These are phyloP conservation scores for Bombyx huttoni DNA, from an alignment of 2,888 invertebrate genomes.

Conservation along the genomic window DNA sequence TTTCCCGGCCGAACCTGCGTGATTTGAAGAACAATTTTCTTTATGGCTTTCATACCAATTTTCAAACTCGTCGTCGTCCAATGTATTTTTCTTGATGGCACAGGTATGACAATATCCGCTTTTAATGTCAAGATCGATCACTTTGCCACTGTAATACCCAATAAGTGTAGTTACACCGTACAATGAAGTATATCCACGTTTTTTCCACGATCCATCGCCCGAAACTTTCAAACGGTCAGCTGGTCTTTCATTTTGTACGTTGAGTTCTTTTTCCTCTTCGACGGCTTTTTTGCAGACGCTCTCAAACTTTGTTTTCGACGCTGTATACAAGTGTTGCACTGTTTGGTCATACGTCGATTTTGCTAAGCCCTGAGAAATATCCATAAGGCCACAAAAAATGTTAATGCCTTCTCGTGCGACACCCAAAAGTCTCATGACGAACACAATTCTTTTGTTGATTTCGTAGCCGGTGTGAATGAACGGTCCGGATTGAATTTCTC, in stretches of 20 bases:
- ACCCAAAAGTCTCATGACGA: slow-evolving; percentile 16
- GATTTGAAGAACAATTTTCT: slow-evolving; percentile 1
- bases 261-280: neutral
- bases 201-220: slow-evolving; percentile 2
- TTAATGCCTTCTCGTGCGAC: slow-evolving; percentile 14
- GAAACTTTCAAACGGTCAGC: neutral
- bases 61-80: neutral
- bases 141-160: slow-evolving; percentile 3
- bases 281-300: slow-evolving; percentile 2
- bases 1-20: slow-evolving; percentile 1
- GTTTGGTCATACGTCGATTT: neutral
- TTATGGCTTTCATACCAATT: neutral
- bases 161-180: neutral
- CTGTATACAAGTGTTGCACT: slow-evolving; percentile 5
- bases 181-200: slow-evolving; percentile 1
- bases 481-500: slow-evolving; percentile 9
- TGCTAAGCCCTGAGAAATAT: neutral
- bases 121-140: slow-evolving; percentile 6
- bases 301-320: neutral
- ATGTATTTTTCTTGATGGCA: neutral
- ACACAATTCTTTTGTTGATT: slow-evolving; percentile 16
- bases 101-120: slow-evolving; percentile 4
- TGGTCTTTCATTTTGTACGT: slow-evolving; percentile 1
- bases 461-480: slow-evolving; percentile 13
- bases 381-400: slow-evolving; percentile 12